Conservation (phyloP, 1,140 invertebrate species). For the Caenorhabditis latens region DNA sequence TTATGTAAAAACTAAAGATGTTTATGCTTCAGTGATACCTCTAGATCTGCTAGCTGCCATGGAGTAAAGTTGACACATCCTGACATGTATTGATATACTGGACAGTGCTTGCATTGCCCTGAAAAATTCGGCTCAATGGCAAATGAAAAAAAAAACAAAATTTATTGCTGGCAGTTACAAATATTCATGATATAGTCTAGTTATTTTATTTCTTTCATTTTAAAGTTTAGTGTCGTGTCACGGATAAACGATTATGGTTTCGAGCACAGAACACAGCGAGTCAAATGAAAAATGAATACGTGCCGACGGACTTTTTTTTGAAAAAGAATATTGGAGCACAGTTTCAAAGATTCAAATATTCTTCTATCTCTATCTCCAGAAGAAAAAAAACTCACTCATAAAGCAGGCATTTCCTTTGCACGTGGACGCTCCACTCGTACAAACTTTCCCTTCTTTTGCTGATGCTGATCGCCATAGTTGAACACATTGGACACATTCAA, state of each 20-base stretch:
- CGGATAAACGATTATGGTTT: too few species aligned
- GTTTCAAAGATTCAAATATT: neutral
- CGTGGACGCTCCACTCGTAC: conserved; percentile 59
- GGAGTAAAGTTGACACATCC: conserved; percentile 64
- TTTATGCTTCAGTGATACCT: conserved; percentile 18
- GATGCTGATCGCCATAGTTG: conserved; percentile 65
- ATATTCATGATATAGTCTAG: neutral
- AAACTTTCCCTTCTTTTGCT: conserved; percentile 60
- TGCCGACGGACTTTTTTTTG: too few species aligned
- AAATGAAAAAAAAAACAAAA: too few species aligned
- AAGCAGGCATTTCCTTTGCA: conserved; percentile 67
- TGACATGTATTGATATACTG: conserved; percentile 67
- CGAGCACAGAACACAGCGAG: too few species aligned
- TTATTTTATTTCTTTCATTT: neutral
- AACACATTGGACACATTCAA: conserved; percentile 67
- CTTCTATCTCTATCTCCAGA: neutral
- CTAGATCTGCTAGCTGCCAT: conserved; percentile 66
- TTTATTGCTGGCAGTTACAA: too few species aligned
- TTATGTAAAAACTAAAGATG: neutral
- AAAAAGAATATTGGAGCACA: too few species aligned
- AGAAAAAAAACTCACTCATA: conserved; percentile 64
- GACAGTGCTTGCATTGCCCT: conserved; percentile 69
- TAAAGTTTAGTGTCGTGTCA: neutral
- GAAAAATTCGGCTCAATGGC: conserved; percentile 3
- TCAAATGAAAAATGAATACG: too few species aligned